Evolutionary conservation across 2,888 invertebrate genomes (phyloP), one percentile per base, ranked within the genome.

Genomic region (Agonum fuliginosum): DNA sequence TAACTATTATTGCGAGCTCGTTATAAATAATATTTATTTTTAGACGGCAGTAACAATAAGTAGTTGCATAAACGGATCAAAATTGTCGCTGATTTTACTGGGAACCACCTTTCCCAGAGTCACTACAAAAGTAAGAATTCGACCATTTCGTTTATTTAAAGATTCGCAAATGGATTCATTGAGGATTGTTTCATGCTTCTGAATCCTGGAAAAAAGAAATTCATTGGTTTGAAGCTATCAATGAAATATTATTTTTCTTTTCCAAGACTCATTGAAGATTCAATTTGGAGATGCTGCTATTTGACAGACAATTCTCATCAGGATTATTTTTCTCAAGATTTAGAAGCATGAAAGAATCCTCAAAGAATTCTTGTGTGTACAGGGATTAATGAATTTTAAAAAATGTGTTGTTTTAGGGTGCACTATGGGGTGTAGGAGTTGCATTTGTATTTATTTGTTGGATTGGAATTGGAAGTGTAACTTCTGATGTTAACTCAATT

Each of bases 91-190:
- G 12, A 22, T 58, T 3, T 14, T 73, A 8, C 62, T 73, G 2
- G 73, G 58, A 24, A 62, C 73, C 4, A 22, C n/a, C 12, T 73
- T 73, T 41, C 73, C 73, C 1, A 54, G 20, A 58, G n/a, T 24
- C 8, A 73, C 54, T 22, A 58, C 58, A n/a, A 10, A 14, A 17
- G 73, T 73, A 58, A 58, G 41, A 14, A 34, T 3, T 17, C 10
- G 3, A 67, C 1, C 22, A 20, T 24, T 10, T 41, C n/a, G n/a
- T 22, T 41, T 41, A 19, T 19, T 24, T 54, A 14, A 20, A 8
- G 20, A n/a, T n/a, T n/a, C n/a, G n/a, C n/a, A n/a, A n/a, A n/a
- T n/a, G n/a, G n/a, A n/a, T n/a, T n/a, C n/a, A n/a, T n/a, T n/a
- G n/a, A n/a, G n/a, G n/a, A n/a, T n/a, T n/a, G n/a, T n/a, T n/a